Evolutionary conservation across 2,797 vertebrate species (phyloP).

Genomic region (Cirrhinus mrigala): DNA sequence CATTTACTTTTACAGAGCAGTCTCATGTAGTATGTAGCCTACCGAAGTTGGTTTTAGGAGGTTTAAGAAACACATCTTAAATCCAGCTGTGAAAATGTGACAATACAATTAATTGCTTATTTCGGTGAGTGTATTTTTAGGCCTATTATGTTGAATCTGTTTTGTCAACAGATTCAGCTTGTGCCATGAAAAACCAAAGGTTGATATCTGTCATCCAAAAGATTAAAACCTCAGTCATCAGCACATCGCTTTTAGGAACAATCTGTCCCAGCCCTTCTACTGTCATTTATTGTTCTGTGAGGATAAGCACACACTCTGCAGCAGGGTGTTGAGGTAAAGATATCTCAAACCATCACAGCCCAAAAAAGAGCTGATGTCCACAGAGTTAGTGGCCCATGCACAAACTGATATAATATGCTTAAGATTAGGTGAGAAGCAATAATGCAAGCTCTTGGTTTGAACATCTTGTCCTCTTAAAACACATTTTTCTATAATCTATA

Average conservation of each 20-base stretch:
- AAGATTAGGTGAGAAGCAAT: slow-evolving; percentile 9
- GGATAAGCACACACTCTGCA: not conserved
- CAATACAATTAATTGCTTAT: not conserved
- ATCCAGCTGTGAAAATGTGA: slow-evolving; percentile 9
- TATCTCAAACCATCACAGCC: not conserved
- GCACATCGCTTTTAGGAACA: slow-evolving; percentile 10
- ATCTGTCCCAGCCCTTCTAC: not conserved
- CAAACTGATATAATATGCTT: not conserved
- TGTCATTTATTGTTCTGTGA: slow-evolving; percentile 8
- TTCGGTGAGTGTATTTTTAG: not conserved
- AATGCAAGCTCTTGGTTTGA: slow-evolving; percentile 2
- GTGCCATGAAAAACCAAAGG: not conserved
- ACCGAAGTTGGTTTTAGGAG: not conserved
- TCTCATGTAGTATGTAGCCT: not conserved
- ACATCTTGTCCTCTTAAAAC: not conserved
- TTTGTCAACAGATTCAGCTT: slow-evolving; percentile 7
- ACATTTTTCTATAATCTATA: no score
- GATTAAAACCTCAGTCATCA: slow-evolving; percentile 13
- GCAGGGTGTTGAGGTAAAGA: not conserved
- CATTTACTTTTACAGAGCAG: not conserved
- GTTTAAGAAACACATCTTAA: not conserved
- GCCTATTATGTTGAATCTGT: slow-evolving; percentile 5
- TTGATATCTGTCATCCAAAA: slow-evolving; percentile 19
- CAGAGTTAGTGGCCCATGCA: not conserved
- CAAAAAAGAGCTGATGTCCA: not conserved